Conservation (phyloP, 2,797 vertebrate genomes). For the Hybognathus amarus region DNA sequence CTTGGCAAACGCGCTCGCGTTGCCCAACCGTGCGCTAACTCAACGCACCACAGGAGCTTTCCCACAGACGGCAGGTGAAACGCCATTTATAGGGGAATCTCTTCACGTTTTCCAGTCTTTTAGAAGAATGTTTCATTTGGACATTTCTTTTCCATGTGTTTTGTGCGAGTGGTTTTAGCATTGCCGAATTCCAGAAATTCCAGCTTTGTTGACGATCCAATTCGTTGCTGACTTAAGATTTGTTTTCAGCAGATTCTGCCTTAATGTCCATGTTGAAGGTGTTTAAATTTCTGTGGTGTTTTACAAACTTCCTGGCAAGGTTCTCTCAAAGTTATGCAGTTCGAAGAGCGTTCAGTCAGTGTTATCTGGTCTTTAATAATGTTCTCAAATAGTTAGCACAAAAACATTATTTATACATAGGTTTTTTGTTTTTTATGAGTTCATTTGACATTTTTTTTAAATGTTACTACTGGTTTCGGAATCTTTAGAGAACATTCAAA, state of each 20-base stretch:
- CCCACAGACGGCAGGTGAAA: slow-evolving; percentile 39
- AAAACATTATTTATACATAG: neutral
- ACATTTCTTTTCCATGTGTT: neutral
- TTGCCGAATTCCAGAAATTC: neutral
- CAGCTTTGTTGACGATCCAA: neutral
- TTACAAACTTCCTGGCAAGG: neutral
- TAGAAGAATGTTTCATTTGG: slow-evolving; percentile 14
- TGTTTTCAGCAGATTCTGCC: neutral
- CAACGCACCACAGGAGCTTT: slow-evolving; percentile 32
- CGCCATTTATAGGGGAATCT: neutral
- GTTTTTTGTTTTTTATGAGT: neutral
- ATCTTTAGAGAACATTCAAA: neutral
- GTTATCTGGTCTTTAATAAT: neutral
- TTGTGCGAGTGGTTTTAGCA: neutral
- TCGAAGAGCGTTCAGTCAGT: neutral
- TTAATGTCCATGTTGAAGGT: neutral
- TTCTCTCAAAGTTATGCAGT: neutral
- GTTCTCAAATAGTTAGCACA: neutral
- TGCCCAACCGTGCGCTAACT: slow-evolving; percentile 42
- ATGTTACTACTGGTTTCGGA: no score
- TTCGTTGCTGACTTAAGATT: neutral
- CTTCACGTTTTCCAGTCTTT: neutral
- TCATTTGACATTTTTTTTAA: neutral
- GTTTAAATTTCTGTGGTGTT: neutral
- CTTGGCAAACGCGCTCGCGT: slow-evolving; percentile 55